These are phyloP conservation scores for Pelvicachromis taeniatus DNA, from an alignment of 2,113 vertebrate species.

Conservation along the genomic window DNA sequence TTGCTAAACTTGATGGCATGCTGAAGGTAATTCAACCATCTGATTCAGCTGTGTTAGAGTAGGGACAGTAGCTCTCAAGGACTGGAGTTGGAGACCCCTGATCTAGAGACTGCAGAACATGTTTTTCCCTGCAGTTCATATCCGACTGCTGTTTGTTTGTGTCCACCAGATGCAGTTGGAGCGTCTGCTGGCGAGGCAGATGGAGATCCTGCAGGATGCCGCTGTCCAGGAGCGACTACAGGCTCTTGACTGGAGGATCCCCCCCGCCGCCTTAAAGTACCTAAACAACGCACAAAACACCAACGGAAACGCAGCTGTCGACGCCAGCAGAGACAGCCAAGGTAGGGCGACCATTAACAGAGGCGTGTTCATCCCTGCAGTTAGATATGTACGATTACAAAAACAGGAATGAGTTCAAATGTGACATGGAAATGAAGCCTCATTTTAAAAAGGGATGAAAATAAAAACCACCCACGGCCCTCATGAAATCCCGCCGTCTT, in stretches of 20 bases:
- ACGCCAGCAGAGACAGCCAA: slow-evolving; percentile 73
- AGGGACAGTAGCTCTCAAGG: not conserved
- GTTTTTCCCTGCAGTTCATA: not conserved
- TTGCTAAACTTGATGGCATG: not conserved
- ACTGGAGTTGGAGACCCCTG: not conserved
- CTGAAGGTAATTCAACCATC: not conserved
- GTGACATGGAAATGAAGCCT: not conserved
- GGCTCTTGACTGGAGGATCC: slow-evolving; percentile 81
- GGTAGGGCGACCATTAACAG: slow-evolving; percentile 22
- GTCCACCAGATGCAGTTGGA: slow-evolving; percentile 80
- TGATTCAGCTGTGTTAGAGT: not conserved
- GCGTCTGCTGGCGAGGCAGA: slow-evolving; percentile 88
- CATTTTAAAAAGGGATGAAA: not conserved
- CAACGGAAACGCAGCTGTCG: slow-evolving; percentile 72
- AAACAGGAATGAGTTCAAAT: not conserved
- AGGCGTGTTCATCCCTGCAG: not conserved
- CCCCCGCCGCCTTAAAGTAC: slow-evolving; percentile 79
- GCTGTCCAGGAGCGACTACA: slow-evolving; percentile 84
- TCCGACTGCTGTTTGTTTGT: not conserved
- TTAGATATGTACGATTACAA: not conserved
- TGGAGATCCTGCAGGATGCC: slow-evolving; percentile 89
- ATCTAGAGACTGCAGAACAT: not conserved
- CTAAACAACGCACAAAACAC: slow-evolving; percentile 80
- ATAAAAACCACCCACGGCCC: not conserved
- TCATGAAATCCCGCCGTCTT: not conserved